These are phyloP conservation scores for Synchiropus splendidus DNA, from an alignment of 2,113 vertebrate genomes.

Conservation along the genomic window DNA sequence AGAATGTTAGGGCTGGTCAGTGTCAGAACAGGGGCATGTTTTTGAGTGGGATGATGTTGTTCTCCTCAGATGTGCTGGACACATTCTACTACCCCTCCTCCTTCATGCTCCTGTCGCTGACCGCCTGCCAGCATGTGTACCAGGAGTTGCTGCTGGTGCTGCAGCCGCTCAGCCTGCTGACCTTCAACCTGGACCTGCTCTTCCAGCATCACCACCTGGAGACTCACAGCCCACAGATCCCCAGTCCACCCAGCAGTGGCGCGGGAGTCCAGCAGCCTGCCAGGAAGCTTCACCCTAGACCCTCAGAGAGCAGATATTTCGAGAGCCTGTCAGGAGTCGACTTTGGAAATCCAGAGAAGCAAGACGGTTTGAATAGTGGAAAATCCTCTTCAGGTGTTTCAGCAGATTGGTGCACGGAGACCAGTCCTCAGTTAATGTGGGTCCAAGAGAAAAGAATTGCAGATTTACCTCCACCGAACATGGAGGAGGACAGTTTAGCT, in stretches of 20 bases:
- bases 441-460: constrained; percentile 52
- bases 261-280: constrained; percentile 20
- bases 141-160: constrained; percentile 91
- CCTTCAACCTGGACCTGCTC: constrained; percentile 89
- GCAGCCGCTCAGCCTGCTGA: constrained; percentile 90
- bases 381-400: too few species aligned
- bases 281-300: constrained; percentile 11
- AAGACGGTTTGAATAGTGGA: constrained; percentile 11
- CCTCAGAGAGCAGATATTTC: constrained; percentile 23
- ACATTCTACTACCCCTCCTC: constrained; percentile 81
- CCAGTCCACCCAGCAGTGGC: constrained; percentile 36
- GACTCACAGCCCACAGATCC: constrained; percentile 44
- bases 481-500: constrained; percentile 36
- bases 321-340: constrained; percentile 52
- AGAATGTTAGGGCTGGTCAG: too few species aligned
- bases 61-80: constrained; percentile 77
- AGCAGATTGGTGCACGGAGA: constrained; percentile 26
- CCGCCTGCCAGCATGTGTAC: constrained; percentile 76
- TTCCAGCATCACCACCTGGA: constrained; percentile 85
- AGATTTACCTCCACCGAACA: constrained; percentile 35
- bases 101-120: constrained; percentile 78
- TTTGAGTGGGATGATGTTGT: constrained; percentile 3
- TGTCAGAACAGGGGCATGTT: too few species aligned
- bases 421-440: constrained; percentile 56
- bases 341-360: constrained; percentile 22